Evolutionary conservation across 1,140 invertebrate genomes (phyloP), one percentile per base, ranked within the genome.

Genomic region (Elymnias hypermnestra): DNA sequence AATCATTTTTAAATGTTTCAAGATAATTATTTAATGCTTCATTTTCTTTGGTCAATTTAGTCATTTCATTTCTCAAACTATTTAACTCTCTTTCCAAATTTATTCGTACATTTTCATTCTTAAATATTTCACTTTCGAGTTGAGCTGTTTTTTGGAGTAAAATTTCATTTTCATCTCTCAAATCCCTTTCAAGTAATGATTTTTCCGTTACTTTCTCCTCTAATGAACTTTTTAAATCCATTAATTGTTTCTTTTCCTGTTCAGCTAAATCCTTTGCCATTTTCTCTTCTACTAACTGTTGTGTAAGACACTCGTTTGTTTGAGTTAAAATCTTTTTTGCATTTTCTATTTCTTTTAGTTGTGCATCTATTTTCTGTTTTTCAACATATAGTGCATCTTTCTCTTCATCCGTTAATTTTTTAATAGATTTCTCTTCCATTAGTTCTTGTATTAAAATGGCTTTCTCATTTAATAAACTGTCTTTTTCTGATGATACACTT

Each of bases 281-380:
- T 6, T 43, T 50, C 41, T 66, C 60, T 48, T 65, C 58, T 3
- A 63, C 25, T 6, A 69, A 38, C 31, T 69, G 56, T 33, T 69
- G 58, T 0, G 46, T 58, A 1, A 71, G 47, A 31, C 53, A 64
- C 43, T 62, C 63, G 31, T 55, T 70, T 52, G 57, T 58, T 22
- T 64, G 31, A 6, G 42, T 2, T 18, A 67, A 31, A 13, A 14
- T 36, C 9, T 50, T 39, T 38, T 40, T 62, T 1, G 36, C 10
- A 12, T 49, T 15, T 10, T 43, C 21, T 12, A 43, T 8, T 25
- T 52, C 48, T 2, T 18, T 10, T 28, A 70, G 29, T 22, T 67
- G 19, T 10, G 50, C 7, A 17, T 50, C 19, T 9, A 66, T 13
- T 18, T 48, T 7, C 41, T 36, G 17, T 9, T 49, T 55, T 37